A percentile compares a stretch with the other conserved stretches of the same genome.
Conservation (phyloP, 2,888 invertebrate genomes). For the Scaeva pyrastri region DNA sequence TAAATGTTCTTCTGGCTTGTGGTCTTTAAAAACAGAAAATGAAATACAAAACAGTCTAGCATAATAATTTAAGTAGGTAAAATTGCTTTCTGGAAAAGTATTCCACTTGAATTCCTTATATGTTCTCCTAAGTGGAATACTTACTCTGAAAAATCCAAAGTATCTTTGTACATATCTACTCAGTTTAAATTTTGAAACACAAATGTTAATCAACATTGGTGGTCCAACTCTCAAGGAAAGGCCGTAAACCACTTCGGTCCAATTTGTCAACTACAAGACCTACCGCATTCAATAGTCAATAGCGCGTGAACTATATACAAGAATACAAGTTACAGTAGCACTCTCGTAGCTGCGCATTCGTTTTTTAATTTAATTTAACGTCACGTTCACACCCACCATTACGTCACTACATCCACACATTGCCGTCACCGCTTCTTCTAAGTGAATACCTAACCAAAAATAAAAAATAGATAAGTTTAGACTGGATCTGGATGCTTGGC, state of each 20-base stretch:
- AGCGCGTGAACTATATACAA: conserved; percentile 58
- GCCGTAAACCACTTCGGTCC: conserved; percentile 28
- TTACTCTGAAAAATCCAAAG: neutral
- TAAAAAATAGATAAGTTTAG: conserved; percentile 20
- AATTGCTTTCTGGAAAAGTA: neutral
- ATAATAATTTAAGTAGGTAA: too few relatives aligned
- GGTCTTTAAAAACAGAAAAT: too few relatives aligned
- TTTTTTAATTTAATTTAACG: conserved; percentile 19
- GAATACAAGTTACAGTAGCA: conserved; percentile 39
- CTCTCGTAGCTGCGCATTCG: conserved; percentile 22
- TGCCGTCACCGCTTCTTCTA: conserved; percentile 28
- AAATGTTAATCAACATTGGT: neutral
- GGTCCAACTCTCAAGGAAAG: conserved; percentile 1
- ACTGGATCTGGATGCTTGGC: conserved; percentile 41
- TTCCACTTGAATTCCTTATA: neutral
- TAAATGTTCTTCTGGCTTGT: too few relatives aligned
- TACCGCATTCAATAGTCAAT: conserved; percentile 23
- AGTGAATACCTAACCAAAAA: neutral
- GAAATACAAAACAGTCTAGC: too few relatives aligned
- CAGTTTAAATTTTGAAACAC: neutral
- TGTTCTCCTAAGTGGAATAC: too few relatives aligned
- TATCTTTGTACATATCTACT: neutral
- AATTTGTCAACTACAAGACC: conserved; percentile 68
- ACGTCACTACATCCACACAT: conserved; percentile 34
- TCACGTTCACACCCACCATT: conserved; percentile 64